Percentiles rank a stretch among this genome's conserved stretches.
phyloP scores from a whole-genome alignment of 2,797 vertebrate species.

The Fringilla coelebs region DNA sequence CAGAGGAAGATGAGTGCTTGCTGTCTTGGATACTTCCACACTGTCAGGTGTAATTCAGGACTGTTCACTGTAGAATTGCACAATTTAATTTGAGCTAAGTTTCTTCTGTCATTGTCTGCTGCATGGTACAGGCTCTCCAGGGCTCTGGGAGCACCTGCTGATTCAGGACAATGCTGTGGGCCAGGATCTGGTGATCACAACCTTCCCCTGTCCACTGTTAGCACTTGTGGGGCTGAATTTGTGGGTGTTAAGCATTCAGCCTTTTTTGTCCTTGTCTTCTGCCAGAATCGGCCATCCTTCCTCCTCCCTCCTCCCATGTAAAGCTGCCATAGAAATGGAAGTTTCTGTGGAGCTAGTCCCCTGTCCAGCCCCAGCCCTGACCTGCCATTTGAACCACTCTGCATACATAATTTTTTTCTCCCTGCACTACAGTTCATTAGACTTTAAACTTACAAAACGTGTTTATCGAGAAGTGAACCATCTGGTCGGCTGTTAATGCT shows the following conservation, averaged over 20 bases:
- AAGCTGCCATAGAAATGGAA: not conserved
- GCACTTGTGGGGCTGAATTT: not conserved
- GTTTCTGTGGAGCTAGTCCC: not conserved
- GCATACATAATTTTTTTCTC: constrained; percentile 11
- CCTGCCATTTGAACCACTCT: constrained; percentile 22
- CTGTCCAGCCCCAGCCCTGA: constrained; percentile 1
- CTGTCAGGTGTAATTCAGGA: not conserved
- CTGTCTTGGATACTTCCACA: not conserved
- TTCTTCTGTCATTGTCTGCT: not conserved
- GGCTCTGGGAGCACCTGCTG: not conserved
- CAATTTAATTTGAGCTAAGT: not conserved
- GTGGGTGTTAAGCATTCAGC: not conserved
- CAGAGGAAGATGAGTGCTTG: not conserved
- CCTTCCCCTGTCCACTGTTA: not conserved
- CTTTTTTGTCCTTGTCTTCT: not conserved
- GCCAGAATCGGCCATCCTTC: not conserved
- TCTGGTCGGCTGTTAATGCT: constrained; percentile 40
- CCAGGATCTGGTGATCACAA: not conserved
- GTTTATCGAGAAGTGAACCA: constrained; percentile 40
- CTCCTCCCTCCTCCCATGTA: not conserved
- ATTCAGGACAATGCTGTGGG: not conserved
- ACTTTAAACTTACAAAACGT: constrained; percentile 39
- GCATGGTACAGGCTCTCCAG: not conserved
- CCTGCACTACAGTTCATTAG: constrained; percentile 38
- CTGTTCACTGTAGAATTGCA: not conserved